These are phyloP conservation scores for Chlorodrepanis virens DNA, from an alignment of 2,113 vertebrate genomes.

Conservation along the genomic window DNA sequence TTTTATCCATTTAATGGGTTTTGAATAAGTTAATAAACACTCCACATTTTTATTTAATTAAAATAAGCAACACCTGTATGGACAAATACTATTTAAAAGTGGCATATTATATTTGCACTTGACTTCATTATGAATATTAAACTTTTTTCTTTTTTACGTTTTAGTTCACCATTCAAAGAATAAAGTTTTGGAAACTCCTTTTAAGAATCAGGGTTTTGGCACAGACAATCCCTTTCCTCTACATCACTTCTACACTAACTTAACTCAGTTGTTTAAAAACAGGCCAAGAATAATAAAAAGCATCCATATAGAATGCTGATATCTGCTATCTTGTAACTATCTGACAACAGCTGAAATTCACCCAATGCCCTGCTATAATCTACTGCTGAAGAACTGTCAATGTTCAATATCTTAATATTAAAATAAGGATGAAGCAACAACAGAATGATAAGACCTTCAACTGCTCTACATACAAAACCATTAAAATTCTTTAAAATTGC, in stretches of 20 bases:
- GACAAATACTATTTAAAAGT: not conserved
- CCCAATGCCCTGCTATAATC: not conserved
- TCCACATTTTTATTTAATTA: not conserved
- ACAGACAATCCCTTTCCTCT: not conserved
- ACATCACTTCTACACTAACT: not conserved
- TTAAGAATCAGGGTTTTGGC: not conserved
- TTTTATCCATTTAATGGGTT: not conserved
- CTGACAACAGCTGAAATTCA: not conserved
- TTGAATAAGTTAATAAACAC: not conserved
- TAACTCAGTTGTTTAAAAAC: not conserved
- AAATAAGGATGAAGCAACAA: not conserved
- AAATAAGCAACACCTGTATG: not conserved
- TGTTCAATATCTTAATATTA: not conserved
- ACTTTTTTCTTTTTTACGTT: not conserved
- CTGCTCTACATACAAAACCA: not conserved
- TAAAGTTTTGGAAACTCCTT: not conserved
- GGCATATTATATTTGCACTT: not conserved
- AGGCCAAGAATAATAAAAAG: not conserved
- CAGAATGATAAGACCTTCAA: not conserved
- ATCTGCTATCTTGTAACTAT: not conserved
- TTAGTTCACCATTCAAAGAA: not conserved
- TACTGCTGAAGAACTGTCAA: not conserved
- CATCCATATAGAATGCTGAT: not conserved
- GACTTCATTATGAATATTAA: not conserved
- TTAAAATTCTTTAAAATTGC: not conserved